Evolutionary conservation across 2,113 vertebrate species (phyloP), one percentile per base, ranked within the genome.

Genomic region (Copsychus sechellarum): DNA sequence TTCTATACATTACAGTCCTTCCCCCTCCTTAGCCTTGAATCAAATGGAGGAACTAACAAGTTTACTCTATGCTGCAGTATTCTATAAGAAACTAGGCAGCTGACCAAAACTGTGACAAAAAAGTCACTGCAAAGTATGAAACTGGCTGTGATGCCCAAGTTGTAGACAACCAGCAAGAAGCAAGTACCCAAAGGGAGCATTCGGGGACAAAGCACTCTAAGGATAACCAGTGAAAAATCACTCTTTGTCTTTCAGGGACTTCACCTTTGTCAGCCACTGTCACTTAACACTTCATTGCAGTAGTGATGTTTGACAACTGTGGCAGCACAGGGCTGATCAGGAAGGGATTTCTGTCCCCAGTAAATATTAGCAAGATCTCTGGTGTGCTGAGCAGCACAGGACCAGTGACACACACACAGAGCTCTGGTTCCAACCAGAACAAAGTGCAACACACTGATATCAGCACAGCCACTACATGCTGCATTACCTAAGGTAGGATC

Each of bases 41-140:
- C 25, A 66, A 86, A 53, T 1, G 2, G 8, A 74, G 2, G 8
- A 81, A 47, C 10, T 43, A 38, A 70, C 0, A 1, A 28, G n/a
- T 73, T 56, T 40, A 56, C 15, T n/a, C 28, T 45, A 2, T 47
- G 14, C n/a, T 64, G 50, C 19, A 64, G 18, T 9, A 47, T 47
- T 54, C n/a, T 47, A 23, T 47, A 47, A 64, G 14, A n/a, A 84
- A 24, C 19, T 25, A n/a, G 2, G 23, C 18, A 23, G 40, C 25
- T 73, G 18, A 47, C 19, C 40, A 64, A 56, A 73, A 64, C n/a
- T 15, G 22, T 54, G n/a, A 33, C 13, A 14, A 53, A 38, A 54
- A 84, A 9, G 5, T 18, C 48, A 54, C 22, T 19, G 14, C 6
- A 33, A 54, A 64, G 2, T 28, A 15, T 47, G 28, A 38, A 54